phyloP scores from a whole-genome alignment of 2,113 vertebrate genomes.

The Neolamprologus tretocephalus region DNA sequence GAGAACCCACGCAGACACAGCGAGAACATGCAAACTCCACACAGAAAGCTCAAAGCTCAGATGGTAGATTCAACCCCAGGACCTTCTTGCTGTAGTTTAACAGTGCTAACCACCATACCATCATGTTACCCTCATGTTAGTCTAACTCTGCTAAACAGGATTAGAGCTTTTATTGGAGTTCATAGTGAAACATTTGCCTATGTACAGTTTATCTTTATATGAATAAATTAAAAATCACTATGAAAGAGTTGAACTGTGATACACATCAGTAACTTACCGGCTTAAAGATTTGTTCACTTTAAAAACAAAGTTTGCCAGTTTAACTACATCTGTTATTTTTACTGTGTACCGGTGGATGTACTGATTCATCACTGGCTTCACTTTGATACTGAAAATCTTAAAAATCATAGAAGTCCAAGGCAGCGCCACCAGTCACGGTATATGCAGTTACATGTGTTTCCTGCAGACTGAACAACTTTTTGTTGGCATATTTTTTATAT shows the following conservation, averaged over 20 bases:
- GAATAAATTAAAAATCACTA: neutral
- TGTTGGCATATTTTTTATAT: neutral
- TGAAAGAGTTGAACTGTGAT: neutral
- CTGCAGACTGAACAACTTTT: neutral
- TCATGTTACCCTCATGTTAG: neutral
- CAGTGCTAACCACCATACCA: neutral
- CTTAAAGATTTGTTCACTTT: neutral
- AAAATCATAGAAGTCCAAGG: neutral
- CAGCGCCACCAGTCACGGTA: neutral
- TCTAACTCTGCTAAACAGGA: neutral
- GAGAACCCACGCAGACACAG: neutral
- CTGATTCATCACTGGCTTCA: neutral
- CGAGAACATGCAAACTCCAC: neutral
- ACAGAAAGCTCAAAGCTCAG: neutral
- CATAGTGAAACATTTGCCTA: neutral
- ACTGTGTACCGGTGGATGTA: neutral
- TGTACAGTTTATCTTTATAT: neutral
- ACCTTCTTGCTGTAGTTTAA: neutral
- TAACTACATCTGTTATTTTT: neutral
- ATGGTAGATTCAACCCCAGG: neutral
- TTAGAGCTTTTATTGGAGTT: neutral
- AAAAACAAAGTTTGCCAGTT: neutral
- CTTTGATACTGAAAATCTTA: neutral
- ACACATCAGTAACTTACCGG: neutral
- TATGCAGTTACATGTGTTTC: neutral